Evolutionary conservation across 2,888 invertebrate genomes (phyloP), one percentile per base, ranked within the genome.

Genomic region (Hemicrepidius hirtus): DNA sequence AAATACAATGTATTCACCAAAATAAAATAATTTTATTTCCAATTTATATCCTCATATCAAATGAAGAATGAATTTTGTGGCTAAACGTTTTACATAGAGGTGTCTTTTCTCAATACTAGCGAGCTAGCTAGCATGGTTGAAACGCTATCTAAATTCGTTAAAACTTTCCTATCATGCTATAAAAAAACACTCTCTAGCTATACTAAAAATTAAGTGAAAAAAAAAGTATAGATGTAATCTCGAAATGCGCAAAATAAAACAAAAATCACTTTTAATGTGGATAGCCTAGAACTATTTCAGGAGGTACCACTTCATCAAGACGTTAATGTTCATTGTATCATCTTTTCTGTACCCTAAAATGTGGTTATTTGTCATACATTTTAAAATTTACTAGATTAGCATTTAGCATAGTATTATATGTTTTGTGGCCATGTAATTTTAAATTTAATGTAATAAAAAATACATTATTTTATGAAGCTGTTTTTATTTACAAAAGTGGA

Each of bases 361-460:
- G 74, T 74, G 66, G 73, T 74, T 63, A 74, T 75, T 75, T 72
- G 69, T 75, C 75, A 72, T 75, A 72, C 72, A 63, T 66, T 71
- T 74, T 74, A 72, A 72, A 69, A 66, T 75, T 76, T 78, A 80
- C 77, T 80, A 82, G 81, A 82, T 77, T 82, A 81, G 80, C 73
- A 63, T 79, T 80, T 83, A 84, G 82, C 80, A 80, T 84, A 84
- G 84, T 83, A 83, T 82, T 86, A 84, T 86, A 86, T 86, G 86
- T 86, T 87, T 86, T 86, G 86, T 87, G 87, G 87, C 87, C 87
- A 87, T 87, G 87, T 87, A 86, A 86, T 86, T 86, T 86, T 86
- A 86, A 86, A 85, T 86, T 86, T 86, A 86, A 86, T 86, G 86
- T 86, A 87, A 86, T 87, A 86, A 87, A 86, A 83, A 84, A 82